phyloP scores from a whole-genome alignment of 2,113 vertebrate genomes.

The Callithrix jacchus region DNA sequence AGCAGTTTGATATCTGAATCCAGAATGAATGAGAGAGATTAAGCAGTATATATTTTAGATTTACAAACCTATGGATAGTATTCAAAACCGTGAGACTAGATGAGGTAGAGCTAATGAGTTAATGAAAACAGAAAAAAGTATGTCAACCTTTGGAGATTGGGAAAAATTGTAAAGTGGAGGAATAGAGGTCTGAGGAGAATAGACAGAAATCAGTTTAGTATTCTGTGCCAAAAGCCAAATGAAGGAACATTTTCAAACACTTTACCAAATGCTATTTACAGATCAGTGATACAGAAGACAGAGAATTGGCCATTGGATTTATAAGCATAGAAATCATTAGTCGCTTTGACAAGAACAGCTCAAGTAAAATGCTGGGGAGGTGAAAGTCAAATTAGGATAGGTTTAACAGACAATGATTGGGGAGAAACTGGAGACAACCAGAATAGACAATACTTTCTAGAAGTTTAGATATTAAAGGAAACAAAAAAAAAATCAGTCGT shows the following conservation, averaged over 20 bases:
- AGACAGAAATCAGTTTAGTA: not conserved
- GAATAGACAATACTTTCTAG: not conserved
- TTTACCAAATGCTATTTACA: not conserved
- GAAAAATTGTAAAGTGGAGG: not conserved
- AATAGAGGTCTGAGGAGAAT: not conserved
- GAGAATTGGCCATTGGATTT: not conserved
- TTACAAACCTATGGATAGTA: not conserved
- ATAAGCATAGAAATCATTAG: not conserved
- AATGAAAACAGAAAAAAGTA: not conserved
- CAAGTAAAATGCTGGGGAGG: not conserved
- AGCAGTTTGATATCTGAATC: not conserved
- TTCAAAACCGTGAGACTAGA: not conserved
- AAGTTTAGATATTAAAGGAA: not conserved
- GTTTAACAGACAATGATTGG: not conserved
- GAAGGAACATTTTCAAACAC: not conserved
- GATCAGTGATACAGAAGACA: not conserved
- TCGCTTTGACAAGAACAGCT: not conserved
- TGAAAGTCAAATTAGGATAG: not conserved
- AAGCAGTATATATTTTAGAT: not conserved
- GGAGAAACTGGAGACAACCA: not conserved
- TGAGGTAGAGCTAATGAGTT: not conserved
- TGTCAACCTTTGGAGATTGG: not conserved
- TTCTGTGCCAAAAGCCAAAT: not conserved
- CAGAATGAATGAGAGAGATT: not conserved
- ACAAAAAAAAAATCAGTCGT: not conserved